Percentiles rank a stretch among this genome's conserved stretches.
Evolutionary conservation across 2,113 vertebrate species (phyloP).

Genomic region (Cyprinus carpio): DNA sequence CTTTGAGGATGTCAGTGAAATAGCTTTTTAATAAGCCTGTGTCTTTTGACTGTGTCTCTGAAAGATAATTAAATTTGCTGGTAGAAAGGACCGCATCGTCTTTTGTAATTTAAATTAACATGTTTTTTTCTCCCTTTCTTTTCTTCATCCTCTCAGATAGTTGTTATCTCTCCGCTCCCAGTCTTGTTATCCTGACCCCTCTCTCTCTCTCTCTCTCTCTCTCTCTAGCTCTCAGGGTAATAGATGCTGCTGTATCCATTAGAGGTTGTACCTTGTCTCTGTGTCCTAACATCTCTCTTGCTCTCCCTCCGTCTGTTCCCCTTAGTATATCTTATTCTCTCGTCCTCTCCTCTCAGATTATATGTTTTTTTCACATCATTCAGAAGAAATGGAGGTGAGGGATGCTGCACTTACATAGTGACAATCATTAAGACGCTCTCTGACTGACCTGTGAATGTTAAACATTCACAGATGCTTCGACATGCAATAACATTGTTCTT

Average conservation of each 20-base stretch:
- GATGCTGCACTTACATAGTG: too few species aligned
- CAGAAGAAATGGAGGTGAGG: not conserved
- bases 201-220: conserved; percentile 58
- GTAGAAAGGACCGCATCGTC: conserved; percentile 77
- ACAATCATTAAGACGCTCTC: not conserved
- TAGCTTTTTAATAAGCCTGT: conserved; percentile 80
- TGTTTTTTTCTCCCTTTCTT: conserved; percentile 56
- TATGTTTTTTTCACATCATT: conserved; percentile 8
- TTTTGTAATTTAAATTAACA: conserved; percentile 85
- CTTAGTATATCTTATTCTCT: conserved; percentile 43
- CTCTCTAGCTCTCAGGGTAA: conserved; percentile 73
- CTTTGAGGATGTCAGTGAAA: conserved; percentile 83
- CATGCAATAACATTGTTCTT: too few species aligned
- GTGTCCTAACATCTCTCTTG: conserved; percentile 61
- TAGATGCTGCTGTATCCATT: conserved; percentile 71
- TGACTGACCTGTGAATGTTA: not conserved
- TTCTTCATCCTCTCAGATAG: conserved; percentile 42
- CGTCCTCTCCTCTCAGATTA: conserved; percentile 2
- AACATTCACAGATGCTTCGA: not conserved
- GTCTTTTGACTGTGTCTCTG: conserved; percentile 76
- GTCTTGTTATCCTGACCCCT: conserved; percentile 40
- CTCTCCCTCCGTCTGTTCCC: conserved; percentile 55
- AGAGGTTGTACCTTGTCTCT: conserved; percentile 54
- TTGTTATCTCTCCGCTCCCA: too few species aligned
- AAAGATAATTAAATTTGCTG: conserved; percentile 81